A percentile compares a stretch with the other conserved stretches of the same genome.
Conservation (phyloP, 1,140 invertebrate genomes). For the Listronotus bonariensis region DNA sequence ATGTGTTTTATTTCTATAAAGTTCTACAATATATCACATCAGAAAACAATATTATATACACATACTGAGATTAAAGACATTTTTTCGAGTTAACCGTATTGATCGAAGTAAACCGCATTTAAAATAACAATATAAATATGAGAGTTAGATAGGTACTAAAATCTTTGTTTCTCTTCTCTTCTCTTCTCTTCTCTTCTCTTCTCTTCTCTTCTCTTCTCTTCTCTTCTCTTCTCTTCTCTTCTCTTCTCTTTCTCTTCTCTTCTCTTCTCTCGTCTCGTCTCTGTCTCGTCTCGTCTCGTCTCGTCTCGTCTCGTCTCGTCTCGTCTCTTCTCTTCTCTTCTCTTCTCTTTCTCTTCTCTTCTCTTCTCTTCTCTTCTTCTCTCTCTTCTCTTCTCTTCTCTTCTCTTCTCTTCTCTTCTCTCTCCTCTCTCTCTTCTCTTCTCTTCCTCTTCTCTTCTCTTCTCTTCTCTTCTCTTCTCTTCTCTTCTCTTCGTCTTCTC, state of each 20-base stretch:
- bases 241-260: neutral
- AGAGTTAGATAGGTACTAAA: too few relatives aligned
- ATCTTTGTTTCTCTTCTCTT: too few relatives aligned
- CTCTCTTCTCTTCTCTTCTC: neutral
- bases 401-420: neutral
- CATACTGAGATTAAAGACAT: too few relatives aligned
- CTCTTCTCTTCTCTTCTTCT: neutral
- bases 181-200: too few relatives aligned
- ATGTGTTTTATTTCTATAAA: conserved; percentile 25
- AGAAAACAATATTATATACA: too few relatives aligned
- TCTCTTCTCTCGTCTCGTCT: neutral
- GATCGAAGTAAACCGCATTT: too few relatives aligned
- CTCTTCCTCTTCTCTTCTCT: neutral
- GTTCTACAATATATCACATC: too few relatives aligned
- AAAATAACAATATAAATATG: too few relatives aligned
- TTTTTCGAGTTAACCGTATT: too few relatives aligned
- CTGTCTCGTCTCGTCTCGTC: neutral
- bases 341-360: neutral
- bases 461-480: neutral
- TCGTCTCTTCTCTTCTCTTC: neutral
- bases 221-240: conserved; percentile 6
- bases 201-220: neutral
- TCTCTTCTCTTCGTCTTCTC: neutral
- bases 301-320: neutral
- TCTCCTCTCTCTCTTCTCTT: neutral